These are phyloP conservation scores for Thamnophis elegans DNA, from an alignment of 2,797 vertebrate genomes.

Conservation along the genomic window DNA sequence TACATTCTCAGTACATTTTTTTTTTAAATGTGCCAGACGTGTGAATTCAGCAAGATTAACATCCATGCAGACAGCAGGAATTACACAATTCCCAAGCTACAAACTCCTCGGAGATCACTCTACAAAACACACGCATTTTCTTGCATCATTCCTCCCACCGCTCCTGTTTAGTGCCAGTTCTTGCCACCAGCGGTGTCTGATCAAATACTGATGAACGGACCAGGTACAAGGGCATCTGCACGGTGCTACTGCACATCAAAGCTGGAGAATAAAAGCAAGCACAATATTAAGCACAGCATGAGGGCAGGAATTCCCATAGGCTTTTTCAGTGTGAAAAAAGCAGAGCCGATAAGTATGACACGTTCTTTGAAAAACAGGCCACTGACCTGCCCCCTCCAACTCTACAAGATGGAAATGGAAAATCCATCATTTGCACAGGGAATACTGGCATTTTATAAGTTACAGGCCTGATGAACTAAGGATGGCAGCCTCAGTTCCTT, in stretches of 20 bases:
- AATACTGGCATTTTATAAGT: background rate
- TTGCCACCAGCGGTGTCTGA: background rate
- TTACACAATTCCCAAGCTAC: background rate
- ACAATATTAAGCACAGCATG: background rate
- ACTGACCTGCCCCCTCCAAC: background rate
- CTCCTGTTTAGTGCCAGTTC: background rate
- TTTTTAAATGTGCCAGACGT: background rate
- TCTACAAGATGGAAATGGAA: background rate
- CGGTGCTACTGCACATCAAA: background rate
- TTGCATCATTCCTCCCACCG: background rate
- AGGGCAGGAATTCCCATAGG: background rate
- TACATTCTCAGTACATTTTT: too few species aligned
- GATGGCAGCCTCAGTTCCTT: background rate
- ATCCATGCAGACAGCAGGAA: background rate
- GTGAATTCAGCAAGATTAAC: background rate
- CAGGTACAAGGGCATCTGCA: background rate
- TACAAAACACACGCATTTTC: background rate
- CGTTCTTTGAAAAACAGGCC: background rate
- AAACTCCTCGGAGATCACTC: background rate
- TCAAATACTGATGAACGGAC: background rate
- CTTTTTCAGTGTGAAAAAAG: background rate
- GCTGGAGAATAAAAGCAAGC: background rate
- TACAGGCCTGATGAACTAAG: background rate
- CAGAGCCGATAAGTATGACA: background rate
- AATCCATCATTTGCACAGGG: background rate